Evolutionary conservation across 2,113 vertebrate species (phyloP).

Genomic region (Trachemys scripta): DNA sequence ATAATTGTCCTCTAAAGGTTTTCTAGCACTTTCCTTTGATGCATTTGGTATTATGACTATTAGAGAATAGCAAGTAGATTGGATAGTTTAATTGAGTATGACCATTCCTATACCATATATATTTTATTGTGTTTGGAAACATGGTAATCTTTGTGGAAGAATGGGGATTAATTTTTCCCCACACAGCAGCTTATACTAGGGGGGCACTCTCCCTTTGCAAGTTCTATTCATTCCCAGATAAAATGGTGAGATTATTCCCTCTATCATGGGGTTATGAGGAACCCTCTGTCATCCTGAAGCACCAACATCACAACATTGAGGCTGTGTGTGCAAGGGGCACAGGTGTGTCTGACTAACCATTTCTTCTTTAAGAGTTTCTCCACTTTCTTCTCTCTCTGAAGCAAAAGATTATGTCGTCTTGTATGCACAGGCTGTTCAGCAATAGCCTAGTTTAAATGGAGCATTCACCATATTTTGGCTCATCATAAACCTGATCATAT

Average conservation of each 20-base stretch:
- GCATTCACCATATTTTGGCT: background rate
- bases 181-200: rapidly evolving
- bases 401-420: rapidly evolving
- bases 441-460: background rate
- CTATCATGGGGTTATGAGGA: background rate
- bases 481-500: rapidly evolving
- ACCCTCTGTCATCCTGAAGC: background rate
- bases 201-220: background rate
- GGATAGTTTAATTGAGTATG: background rate
- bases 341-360: background rate
- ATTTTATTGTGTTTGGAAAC: background rate
- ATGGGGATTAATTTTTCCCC: background rate
- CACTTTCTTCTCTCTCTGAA: background rate
- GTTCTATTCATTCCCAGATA: background rate
- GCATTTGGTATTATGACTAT: background rate
- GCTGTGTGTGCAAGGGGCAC: background rate
- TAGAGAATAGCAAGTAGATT: background rate
- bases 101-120: no score
- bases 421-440: background rate
- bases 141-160: background rate
- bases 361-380: background rate
- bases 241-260: background rate
- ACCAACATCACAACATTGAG: background rate
- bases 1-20: background rate
- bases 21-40: background rate